Percentiles rank a stretch among this genome's conserved stretches.
Conservation (phyloP, 2,113 vertebrate species). For the Actenoides lindsayi region DNA sequence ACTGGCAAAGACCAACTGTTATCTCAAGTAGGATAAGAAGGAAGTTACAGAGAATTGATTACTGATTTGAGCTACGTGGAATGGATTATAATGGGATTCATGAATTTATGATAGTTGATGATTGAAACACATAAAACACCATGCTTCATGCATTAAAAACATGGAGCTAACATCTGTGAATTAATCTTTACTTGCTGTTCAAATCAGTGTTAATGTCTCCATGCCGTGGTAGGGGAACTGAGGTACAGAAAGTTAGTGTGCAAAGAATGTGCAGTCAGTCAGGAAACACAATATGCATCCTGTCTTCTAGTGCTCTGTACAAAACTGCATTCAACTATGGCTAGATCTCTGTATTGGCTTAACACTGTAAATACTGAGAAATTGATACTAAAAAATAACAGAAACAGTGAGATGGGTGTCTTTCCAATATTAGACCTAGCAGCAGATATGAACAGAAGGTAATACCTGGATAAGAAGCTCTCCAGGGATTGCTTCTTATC, state of each 20-base stretch:
- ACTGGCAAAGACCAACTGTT: neutral
- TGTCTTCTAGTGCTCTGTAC: neutral
- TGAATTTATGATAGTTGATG: neutral
- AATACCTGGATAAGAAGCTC: slow-evolving; percentile 95
- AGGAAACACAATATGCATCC: neutral
- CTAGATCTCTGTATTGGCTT: neutral
- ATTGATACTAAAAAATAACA: neutral
- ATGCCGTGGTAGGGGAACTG: neutral
- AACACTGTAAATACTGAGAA: neutral
- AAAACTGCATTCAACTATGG: neutral
- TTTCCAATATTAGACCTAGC: neutral
- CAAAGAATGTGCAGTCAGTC: neutral
- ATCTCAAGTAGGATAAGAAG: neutral
- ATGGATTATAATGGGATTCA: slow-evolving; percentile 32
- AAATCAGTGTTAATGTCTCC: neutral
- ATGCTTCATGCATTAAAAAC: neutral
- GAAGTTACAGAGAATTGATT: slow-evolving; percentile 13
- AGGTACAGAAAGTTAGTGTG: neutral
- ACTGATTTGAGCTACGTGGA: neutral
- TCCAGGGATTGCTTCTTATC: slow-evolving; percentile 96
- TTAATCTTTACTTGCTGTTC: slow-evolving; percentile 14
- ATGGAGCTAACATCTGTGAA: neutral
- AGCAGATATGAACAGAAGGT: neutral
- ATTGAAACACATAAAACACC: neutral
- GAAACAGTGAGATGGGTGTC: neutral